These are phyloP conservation scores for Dynastes maya DNA, from an alignment of 2,888 invertebrate genomes.

Conservation along the genomic window DNA sequence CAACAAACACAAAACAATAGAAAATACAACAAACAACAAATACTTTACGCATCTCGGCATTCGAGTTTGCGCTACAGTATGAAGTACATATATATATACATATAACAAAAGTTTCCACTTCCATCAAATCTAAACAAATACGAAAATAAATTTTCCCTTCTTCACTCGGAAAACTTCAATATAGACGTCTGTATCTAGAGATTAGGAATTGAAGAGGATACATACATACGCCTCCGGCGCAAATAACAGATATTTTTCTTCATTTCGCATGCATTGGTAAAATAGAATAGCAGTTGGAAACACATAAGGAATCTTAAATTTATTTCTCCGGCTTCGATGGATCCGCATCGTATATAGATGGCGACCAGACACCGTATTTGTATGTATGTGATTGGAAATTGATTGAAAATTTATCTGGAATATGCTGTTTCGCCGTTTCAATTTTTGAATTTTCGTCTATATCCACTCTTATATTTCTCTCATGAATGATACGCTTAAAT, in stretches of 20 bases:
- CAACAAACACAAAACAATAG: no score
- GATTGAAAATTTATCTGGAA: constrained; percentile 62
- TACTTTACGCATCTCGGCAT: neutral
- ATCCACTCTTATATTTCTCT: neutral
- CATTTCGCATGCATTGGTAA: constrained; percentile 63
- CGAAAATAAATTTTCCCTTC: constrained; percentile 44
- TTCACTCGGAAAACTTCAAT: constrained; percentile 45
- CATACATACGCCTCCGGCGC: constrained; percentile 41
- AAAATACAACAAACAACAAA: neutral
- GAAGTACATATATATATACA: constrained; percentile 2
- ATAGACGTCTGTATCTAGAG: constrained; percentile 25
- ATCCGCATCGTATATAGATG: constrained; percentile 3
- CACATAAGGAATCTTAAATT: constrained; percentile 60
- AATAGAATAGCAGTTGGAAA: constrained; percentile 58
- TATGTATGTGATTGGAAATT: constrained; percentile 64
- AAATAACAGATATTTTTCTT: constrained; percentile 56
- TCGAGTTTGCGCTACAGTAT: neutral
- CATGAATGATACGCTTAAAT: no score
- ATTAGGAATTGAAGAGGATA: constrained; percentile 16
- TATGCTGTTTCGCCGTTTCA: constrained; percentile 35
- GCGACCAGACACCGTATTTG: constrained; percentile 40
- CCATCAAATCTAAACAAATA: constrained; percentile 45
- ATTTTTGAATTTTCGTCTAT: constrained; percentile 33
- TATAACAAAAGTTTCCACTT: constrained; percentile 38
- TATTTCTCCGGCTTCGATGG: constrained; percentile 58